phyloP scores from a whole-genome alignment of 2,113 vertebrate genomes.

The Dipodomys ordii region DNA sequence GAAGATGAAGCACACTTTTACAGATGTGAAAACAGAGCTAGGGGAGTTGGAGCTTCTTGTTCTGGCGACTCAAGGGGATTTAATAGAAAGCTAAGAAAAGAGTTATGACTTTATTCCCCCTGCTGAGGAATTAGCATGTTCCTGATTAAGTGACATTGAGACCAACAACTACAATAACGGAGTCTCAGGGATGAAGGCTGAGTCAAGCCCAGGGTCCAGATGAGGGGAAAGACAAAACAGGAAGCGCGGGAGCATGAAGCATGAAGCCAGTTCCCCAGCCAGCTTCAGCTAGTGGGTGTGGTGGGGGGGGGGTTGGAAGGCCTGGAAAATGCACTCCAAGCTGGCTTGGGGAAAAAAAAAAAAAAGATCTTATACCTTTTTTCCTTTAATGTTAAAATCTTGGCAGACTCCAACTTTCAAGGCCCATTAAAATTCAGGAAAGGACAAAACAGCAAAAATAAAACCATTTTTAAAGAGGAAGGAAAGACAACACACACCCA shows the following conservation, averaged over 20 bases:
- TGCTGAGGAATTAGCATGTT: constrained; percentile 69
- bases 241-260: background rate
- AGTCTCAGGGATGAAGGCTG: constrained; percentile 40
- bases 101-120: constrained; percentile 65
- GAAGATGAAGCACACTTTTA: constrained; percentile 6
- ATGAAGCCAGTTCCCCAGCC: background rate
- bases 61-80: background rate
- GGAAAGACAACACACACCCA: constrained; percentile 71
- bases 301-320: background rate
- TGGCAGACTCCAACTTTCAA: constrained; percentile 61
- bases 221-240: constrained; percentile 64
- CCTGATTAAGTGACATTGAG: constrained; percentile 73
- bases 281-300: background rate
- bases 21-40: constrained; percentile 64
- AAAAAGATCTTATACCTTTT: constrained; percentile 38
- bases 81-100: constrained; percentile 47
- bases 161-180: constrained; percentile 68
- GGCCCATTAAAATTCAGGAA: constrained; percentile 72
- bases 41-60: background rate
- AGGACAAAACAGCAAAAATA: background rate
- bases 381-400: constrained; percentile 58
- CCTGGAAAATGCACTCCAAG: constrained; percentile 30
- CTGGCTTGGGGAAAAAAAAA: constrained; percentile 29
- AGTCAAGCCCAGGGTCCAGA: constrained; percentile 52
- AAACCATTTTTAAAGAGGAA: constrained; percentile 51